Percentiles rank a stretch among this genome's conserved stretches.
phyloP scores from a whole-genome alignment of 1,140 invertebrate species.

The Drosophila repletoides region DNA sequence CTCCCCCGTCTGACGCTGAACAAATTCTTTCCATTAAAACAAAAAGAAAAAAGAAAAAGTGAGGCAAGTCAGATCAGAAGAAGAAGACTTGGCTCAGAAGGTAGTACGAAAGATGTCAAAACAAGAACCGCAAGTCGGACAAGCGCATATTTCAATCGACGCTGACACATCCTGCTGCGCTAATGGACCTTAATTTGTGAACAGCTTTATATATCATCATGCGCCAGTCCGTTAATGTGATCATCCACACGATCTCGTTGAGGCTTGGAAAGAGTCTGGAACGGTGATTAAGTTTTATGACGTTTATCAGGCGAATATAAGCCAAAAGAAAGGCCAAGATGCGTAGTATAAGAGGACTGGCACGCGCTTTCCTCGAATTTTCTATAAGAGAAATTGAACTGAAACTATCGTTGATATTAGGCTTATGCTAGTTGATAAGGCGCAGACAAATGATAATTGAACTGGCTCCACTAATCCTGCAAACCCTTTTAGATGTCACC shows the following conservation, averaged over 20 bases:
- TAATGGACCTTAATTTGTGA: conserved; percentile 81
- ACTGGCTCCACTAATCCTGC: conserved; percentile 65
- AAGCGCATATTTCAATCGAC: conserved; percentile 78
- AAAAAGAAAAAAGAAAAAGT: conserved; percentile 40
- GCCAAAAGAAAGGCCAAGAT: conserved; percentile 38
- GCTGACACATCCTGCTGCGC: conserved; percentile 79
- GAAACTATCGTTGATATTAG: background rate
- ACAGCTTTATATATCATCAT: conserved; percentile 81
- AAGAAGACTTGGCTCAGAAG: conserved; percentile 20
- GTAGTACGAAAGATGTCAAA: conserved; percentile 77
- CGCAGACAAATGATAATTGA: conserved; percentile 76
- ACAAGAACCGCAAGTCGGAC: conserved; percentile 73
- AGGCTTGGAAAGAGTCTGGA: conserved; percentile 9
- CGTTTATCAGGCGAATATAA: conserved; percentile 54
- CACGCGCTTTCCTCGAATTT: conserved; percentile 70
- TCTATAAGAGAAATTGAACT: background rate
- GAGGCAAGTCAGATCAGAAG: conserved; percentile 29
- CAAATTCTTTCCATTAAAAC: conserved; percentile 72
- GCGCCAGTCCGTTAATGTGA: conserved; percentile 74
- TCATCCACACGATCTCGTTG: conserved; percentile 75
- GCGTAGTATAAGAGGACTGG: conserved; percentile 5
- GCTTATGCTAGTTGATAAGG: conserved; percentile 45
- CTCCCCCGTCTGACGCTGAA: conserved; percentile 12
- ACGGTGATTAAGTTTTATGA: conserved; percentile 70
- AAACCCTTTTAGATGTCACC: conserved; percentile 69